Base-by-base conservation (phyloP, 2,888 invertebrate genomes). In the Amiota mariae region DNA sequence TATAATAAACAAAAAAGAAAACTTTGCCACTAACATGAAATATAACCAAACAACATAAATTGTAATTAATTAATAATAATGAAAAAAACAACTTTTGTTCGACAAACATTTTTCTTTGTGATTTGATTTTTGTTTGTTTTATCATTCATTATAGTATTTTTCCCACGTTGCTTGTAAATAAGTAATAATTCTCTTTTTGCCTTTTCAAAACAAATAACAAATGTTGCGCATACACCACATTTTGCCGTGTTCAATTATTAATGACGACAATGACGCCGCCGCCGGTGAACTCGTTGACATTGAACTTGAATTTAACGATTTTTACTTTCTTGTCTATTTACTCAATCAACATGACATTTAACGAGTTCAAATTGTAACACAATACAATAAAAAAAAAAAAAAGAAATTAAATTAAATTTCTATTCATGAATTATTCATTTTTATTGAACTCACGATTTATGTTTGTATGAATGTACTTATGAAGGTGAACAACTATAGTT, bases 261-360 rank as follows among this genome's bases (percentile, higher is more conserved):
- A 20, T 54, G 54, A 54, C 13, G n/a, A 36, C 36, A 36, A 36
- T 36, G 36, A 36, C 36, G 54, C 1, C 54, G 54, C n/a, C 54
- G 54, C 13, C 59, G 59, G 1, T 15, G 59, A 15, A 20, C 36
- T 36, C 59, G 59, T 59, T 59, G 59, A 59, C 59, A 59, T 59
- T 59, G 59, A 59, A 59, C 59, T 59, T 59, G 59, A 59, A 18
- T 18, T 51, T 51, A 51, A 51, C n/a, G 54, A n/a, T 51, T 51
- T 51, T n/a, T n/a, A n/a, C 59, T 59, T 36, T 36, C 3, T 6
- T 36, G 3, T 36, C 36, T 36, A 6, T 36, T 36, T 36, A 36
- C 36, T 36, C 36, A 36, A 36, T 6, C 36, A 36, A 36, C 36
- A n/a, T 36, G 36, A 36, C 36, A 36, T 36, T 36, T 36, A 36